These are phyloP conservation scores for Mesorhabditis spiculigera DNA, from an alignment of 2,888 invertebrate genomes.

Conservation along the genomic window DNA sequence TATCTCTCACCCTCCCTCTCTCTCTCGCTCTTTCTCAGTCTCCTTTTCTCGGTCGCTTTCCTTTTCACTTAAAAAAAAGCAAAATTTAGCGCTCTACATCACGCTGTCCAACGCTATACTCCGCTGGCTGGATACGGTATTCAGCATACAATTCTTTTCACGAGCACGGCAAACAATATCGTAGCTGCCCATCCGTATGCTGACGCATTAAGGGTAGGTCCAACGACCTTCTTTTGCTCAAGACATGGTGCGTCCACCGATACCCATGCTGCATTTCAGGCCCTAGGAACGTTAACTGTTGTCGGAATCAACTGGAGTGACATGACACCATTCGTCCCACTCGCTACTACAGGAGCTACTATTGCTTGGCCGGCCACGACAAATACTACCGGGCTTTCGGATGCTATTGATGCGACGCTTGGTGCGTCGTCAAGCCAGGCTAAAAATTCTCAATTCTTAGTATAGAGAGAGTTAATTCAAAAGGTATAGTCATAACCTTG, in stretches of 20 bases:
- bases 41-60: no score
- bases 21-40: no score
- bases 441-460: no score
- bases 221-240: background rate
- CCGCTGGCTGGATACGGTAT: background rate
- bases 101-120: background rate
- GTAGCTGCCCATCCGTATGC: background rate
- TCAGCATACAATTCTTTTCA: background rate
- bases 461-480: no score
- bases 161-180: background rate
- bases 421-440: background rate
- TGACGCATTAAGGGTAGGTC: background rate
- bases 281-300: background rate
- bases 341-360: background rate
- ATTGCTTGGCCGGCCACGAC: background rate
- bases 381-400: background rate
- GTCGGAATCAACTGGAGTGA: background rate
- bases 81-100: background rate
- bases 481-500: no score
- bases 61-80: no score
- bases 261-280: background rate
- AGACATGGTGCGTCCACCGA: background rate
- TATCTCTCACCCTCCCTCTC: no score
- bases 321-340: background rate
- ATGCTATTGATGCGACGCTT: background rate